These are phyloP conservation scores for Paedocypris micromegethes DNA, from an alignment of 2,797 vertebrate genomes.

Conservation along the genomic window DNA sequence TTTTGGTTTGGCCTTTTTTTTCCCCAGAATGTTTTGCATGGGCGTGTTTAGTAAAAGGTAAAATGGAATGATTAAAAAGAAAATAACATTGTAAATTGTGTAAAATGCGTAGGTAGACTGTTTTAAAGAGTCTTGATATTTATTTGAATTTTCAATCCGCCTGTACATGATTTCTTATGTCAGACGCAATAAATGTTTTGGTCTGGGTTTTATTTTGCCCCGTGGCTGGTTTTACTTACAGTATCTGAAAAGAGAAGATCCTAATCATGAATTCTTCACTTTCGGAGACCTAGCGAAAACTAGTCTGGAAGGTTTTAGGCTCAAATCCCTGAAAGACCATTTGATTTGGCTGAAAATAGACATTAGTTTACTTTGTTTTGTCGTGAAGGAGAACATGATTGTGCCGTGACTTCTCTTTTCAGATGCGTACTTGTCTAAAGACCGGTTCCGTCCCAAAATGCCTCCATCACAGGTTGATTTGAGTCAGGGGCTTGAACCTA, in stretches of 20 bases:
- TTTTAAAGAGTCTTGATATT: constrained; percentile 98
- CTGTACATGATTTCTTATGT: constrained; percentile 82
- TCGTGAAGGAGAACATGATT: too few relatives aligned
- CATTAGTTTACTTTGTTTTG: too few relatives aligned
- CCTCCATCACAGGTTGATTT: too few relatives aligned
- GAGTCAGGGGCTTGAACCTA: too few relatives aligned
- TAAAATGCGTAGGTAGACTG: constrained; percentile 96
- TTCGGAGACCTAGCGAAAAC: too few relatives aligned
- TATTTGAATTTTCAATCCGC: constrained; percentile 93
- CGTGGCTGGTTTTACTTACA: constrained; percentile 4
- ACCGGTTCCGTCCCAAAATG: too few relatives aligned
- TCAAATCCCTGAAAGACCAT: too few relatives aligned
- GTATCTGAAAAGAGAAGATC: neutral
- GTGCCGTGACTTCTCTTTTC: too few relatives aligned
- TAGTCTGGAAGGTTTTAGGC: too few relatives aligned
- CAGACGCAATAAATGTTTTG: constrained; percentile 73
- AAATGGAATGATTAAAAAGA: constrained; percentile 69
- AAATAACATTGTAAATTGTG: constrained; percentile 90
- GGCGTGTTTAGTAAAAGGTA: constrained; percentile 72
- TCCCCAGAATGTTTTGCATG: constrained; percentile 73
- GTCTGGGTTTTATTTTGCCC: constrained; percentile 35
- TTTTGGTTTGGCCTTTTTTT: constrained; percentile 58
- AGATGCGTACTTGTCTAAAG: too few relatives aligned
- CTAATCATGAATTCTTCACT: too few relatives aligned
- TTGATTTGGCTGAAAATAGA: too few relatives aligned